Percentiles rank a stretch among this genome's conserved stretches.
phyloP scores from a whole-genome alignment of 1,140 invertebrate species.

The Drosophila truncata region DNA sequence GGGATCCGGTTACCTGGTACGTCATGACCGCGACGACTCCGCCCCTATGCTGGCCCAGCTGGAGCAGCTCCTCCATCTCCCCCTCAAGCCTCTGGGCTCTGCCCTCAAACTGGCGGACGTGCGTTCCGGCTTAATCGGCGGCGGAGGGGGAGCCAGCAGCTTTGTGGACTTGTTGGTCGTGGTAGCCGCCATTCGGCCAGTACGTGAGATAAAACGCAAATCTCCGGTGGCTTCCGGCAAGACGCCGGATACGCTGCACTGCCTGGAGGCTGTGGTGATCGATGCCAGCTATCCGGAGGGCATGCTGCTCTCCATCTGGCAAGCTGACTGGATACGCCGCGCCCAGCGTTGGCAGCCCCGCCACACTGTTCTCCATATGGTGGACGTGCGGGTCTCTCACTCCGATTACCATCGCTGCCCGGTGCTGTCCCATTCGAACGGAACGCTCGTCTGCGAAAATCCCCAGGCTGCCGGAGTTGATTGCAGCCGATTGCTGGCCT shows the following conservation, averaged over 20 bases:
- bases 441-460: slow-evolving; percentile 86
- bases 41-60: slow-evolving; percentile 67
- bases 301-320: slow-evolving; percentile 85
- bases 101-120: slow-evolving; percentile 85
- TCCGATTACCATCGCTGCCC: slow-evolving; percentile 79
- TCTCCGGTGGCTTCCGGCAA: slow-evolving; percentile 49
- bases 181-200: slow-evolving; percentile 72
- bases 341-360: slow-evolving; percentile 84
- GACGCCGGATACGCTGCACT: slow-evolving; percentile 45
- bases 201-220: slow-evolving; percentile 79
- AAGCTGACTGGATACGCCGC: slow-evolving; percentile 83
- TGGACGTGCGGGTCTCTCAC: slow-evolving; percentile 85
- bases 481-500: slow-evolving; percentile 36
- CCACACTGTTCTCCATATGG: slow-evolving; percentile 85
- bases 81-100: slow-evolving; percentile 86
- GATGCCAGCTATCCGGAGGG: slow-evolving; percentile 84
- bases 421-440: slow-evolving; percentile 66
- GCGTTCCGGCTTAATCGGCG: slow-evolving; percentile 38
- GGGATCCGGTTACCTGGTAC: slow-evolving; percentile 85
- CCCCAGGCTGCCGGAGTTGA: slow-evolving; percentile 59
- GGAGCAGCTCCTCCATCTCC: slow-evolving; percentile 69
- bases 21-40: slow-evolving; percentile 76
- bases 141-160: slow-evolving; percentile 13
- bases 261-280: slow-evolving; percentile 85
- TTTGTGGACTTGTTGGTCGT: slow-evolving; percentile 84